phyloP scores from a whole-genome alignment of 2,797 vertebrate genomes.

The Otolemur crassicaudatus region DNA sequence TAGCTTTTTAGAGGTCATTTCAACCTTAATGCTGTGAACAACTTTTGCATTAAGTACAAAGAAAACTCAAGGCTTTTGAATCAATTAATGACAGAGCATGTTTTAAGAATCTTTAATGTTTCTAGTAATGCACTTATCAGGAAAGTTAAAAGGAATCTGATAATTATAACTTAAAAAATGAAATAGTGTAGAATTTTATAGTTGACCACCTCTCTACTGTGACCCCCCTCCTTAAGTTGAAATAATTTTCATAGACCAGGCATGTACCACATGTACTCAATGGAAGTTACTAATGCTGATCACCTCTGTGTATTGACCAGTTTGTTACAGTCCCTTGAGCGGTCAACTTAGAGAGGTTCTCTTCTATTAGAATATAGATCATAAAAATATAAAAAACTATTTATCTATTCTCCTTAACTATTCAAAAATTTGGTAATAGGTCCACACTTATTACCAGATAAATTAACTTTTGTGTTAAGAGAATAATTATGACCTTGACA shows the following conservation, averaged over 20 bases:
- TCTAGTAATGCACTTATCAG: neutral
- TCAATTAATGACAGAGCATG: neutral
- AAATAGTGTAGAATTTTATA: neutral
- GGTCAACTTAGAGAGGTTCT: too few species aligned
- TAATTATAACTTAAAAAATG: neutral
- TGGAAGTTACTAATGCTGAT: too few species aligned
- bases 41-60: constrained; percentile 5
- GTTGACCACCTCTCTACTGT: too few species aligned
- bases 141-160: constrained; percentile 11
- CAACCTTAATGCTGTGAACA: constrained; percentile 13
- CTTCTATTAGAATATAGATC: neutral
- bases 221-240: too few species aligned
- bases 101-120: neutral
- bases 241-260: too few species aligned
- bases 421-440: neutral
- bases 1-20: constrained; percentile 62
- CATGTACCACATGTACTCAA: too few species aligned
- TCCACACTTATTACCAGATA: neutral
- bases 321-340: too few species aligned
- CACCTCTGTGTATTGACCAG: too few species aligned
- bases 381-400: neutral
- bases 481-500: neutral
- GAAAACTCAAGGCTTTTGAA: neutral
- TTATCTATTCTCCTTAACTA: neutral
- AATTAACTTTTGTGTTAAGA: neutral